phyloP scores from a whole-genome alignment of 2,113 vertebrate species.

The Zosterops japonicus region DNA sequence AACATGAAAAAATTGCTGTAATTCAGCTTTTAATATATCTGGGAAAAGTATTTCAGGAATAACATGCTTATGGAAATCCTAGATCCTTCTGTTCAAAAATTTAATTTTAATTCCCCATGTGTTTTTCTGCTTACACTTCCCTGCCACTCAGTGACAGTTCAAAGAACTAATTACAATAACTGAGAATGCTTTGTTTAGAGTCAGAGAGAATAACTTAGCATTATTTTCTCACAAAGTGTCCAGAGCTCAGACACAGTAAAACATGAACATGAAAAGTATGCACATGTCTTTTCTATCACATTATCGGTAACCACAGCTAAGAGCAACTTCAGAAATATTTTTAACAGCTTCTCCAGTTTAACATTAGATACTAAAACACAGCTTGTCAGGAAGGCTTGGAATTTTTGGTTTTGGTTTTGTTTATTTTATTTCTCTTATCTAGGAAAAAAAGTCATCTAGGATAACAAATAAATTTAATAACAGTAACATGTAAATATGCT shows the following conservation, averaged over 20 bases:
- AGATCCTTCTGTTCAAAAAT: neutral
- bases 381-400: neutral
- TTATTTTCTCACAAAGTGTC: neutral
- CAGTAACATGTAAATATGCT: neutral
- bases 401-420: accelerated
- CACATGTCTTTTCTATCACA: neutral
- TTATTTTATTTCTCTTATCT: neutral
- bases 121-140: neutral
- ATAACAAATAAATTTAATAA: neutral
- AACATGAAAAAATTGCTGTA: neutral
- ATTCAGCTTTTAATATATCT: neutral
- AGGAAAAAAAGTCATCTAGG: neutral
- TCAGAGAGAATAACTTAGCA: neutral
- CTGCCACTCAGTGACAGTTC: neutral
- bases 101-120: neutral
- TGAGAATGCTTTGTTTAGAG: neutral
- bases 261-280: neutral
- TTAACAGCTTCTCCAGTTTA: neutral
- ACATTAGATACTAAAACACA: neutral
- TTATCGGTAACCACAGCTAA: neutral
- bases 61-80: neutral
- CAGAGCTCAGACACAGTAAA: neutral
- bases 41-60: neutral
- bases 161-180: neutral
- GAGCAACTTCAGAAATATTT: neutral